Evolutionary conservation across 2,113 vertebrate species (phyloP).

Genomic region (Mastomys coucha): DNA sequence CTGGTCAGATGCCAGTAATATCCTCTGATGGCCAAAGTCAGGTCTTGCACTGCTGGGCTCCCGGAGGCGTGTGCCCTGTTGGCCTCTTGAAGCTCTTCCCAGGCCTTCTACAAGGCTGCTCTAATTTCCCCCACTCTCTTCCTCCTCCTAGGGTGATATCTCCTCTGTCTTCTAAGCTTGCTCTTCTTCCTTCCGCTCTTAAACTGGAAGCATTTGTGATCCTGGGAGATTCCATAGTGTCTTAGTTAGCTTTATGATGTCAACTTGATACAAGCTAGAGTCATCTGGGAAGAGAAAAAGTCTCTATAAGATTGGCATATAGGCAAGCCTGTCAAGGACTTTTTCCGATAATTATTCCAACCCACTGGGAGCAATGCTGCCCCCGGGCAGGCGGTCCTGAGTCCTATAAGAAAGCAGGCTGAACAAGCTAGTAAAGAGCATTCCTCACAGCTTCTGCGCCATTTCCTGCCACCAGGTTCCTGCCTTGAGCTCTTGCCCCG

Average conservation of each 20-base stretch:
- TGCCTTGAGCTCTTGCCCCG: neutral
- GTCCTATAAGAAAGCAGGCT: neutral
- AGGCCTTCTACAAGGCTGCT: neutral
- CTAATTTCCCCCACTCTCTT: neutral
- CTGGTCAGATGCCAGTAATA: neutral
- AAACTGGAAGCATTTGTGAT: neutral
- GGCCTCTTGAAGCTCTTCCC: neutral
- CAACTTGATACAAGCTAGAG: neutral
- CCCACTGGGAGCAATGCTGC: neutral
- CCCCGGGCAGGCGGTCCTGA: neutral
- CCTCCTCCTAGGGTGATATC: neutral
- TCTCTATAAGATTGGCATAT: neutral
- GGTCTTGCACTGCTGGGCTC: neutral
- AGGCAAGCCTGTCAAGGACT: neutral
- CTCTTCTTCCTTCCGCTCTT: neutral
- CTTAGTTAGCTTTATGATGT: neutral
- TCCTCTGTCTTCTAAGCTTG: neutral
- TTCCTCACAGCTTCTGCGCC: neutral
- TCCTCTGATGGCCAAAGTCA: neutral
- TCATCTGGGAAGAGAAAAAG: neutral
- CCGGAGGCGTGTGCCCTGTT: neutral
- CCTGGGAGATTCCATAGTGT: neutral
- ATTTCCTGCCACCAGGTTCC: neutral
- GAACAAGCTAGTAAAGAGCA: neutral
- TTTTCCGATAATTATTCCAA: neutral